Conservation (phyloP, 2,888 invertebrate genomes). For the Andricus quercusramuli region DNA sequence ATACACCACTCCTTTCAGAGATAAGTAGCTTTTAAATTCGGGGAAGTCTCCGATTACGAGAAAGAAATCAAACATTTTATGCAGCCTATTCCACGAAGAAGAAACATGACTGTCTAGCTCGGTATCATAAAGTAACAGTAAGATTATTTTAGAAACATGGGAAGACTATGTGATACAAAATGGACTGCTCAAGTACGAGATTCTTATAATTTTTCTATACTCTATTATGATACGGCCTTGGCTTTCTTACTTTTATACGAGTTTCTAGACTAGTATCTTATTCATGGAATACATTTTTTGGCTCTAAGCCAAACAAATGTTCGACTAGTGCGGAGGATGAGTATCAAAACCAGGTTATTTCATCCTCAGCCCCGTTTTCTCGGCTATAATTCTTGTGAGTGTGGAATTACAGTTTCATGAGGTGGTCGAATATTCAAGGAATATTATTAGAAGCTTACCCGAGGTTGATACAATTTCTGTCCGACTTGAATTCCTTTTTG, state of each 20-base stretch:
- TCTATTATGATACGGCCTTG: background rate
- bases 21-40: background rate
- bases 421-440: background rate
- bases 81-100: background rate
- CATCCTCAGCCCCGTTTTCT: too few relatives aligned
- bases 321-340: background rate
- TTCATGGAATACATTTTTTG: background rate
- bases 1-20: background rate
- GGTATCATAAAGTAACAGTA: background rate
- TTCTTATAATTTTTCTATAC: background rate
- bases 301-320: background rate
- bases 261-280: background rate
- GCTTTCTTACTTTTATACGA: background rate
- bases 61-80: background rate
- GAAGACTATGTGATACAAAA: too few relatives aligned
- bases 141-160: background rate
- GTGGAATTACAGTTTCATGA: background rate
- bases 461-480: slow-evolving; percentile 64
- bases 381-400: background rate
- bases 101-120: background rate
- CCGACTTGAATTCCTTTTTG: slow-evolving; percentile 67
- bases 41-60: background rate
- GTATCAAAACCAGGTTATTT: background rate
- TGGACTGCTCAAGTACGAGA: background rate
- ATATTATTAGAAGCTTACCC: slow-evolving; percentile 52